Evolutionary conservation across 2,797 vertebrate genomes (phyloP), one percentile per base, ranked within the genome.

Genomic region (Pagetopsis macropterus): DNA sequence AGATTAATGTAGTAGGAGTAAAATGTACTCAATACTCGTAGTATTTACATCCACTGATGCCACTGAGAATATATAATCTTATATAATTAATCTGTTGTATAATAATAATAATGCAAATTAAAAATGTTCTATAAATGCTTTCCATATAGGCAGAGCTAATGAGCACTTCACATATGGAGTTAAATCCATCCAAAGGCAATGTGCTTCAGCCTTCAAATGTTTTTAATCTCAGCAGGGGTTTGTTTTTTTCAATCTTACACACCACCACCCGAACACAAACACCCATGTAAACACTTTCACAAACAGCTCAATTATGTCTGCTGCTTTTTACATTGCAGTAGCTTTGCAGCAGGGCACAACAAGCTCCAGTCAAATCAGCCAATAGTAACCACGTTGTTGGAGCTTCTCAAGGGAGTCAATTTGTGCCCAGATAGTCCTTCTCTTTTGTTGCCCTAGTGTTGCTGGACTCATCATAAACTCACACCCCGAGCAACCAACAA

Each of bases 401-500:
- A 57, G 44, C 41, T 50, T 51, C 68, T 61, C 8, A 48, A 33
- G 33, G 72, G 40, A 85, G 62, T 82, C 62, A 57, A 55, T 80
- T 21, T 48, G 33, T 11, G 13, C 63, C 56, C 9, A 19, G 45
- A 63, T 65, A 31, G 59, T 12, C 13, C 19, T 14, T 43, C 51
- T 49, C 40, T 31, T 41, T 37, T 33, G 43, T 37, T 16, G 3
- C n/a, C n/a, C 44, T 45, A 15, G 8, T 46, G 21, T 46, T 63
- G 46, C 31, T 62, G 52, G 17, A 71, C 45, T 60, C 73, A 67
- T 60, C 12, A 13, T 16, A 23, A 56, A 10, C 54, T 37, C 48
- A 46, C 33, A 41, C 13, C 3, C 5, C 21, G 41, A 44, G 57
- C 43, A 31, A 31, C 13, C 65, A 41, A 45, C 15, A n/a, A 49